Percentiles rank a stretch among this genome's conserved stretches.
Conservation (phyloP, 2,113 vertebrate genomes). For the Brienomyrus brachyistius region DNA sequence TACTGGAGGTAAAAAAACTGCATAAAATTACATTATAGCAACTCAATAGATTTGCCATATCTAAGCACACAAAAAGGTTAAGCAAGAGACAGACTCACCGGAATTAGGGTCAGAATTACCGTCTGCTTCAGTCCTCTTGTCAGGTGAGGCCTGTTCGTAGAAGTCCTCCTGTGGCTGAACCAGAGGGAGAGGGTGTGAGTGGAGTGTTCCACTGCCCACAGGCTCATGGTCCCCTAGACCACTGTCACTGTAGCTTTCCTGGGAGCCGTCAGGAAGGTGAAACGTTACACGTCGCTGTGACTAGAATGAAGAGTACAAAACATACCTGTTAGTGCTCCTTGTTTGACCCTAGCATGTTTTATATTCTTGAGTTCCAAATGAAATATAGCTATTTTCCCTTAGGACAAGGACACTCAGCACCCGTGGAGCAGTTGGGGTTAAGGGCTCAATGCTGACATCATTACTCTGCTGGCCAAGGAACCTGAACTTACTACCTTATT, state of each 20-base stretch:
- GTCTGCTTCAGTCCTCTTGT: constrained; percentile 98
- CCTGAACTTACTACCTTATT: neutral
- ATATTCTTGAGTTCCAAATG: neutral
- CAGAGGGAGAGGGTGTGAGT: constrained; percentile 99
- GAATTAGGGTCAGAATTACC: constrained; percentile 98
- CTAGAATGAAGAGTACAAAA: constrained; percentile 89
- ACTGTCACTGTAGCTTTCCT: constrained; percentile 99
- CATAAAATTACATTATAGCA: neutral
- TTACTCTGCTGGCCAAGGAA: neutral
- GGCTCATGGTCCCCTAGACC: constrained; percentile 97
- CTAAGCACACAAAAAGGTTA: neutral
- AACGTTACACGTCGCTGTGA: constrained; percentile 98
- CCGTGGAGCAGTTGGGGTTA: neutral
- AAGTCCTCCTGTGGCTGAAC: constrained; percentile 98
- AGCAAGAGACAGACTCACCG: constrained; percentile 64
- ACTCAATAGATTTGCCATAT: neutral
- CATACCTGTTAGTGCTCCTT: constrained; percentile 69
- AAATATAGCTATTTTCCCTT: neutral
- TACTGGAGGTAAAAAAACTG: neutral
- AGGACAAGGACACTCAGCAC: neutral
- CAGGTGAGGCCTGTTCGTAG: constrained; percentile 94
- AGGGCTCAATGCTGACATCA: neutral
- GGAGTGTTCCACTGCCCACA: constrained; percentile 87
- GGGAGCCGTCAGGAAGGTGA: constrained; percentile 97
- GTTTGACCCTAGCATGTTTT: neutral